Percentiles rank a stretch among this genome's conserved stretches.
phyloP scores from a whole-genome alignment of 2,113 vertebrate genomes.

The Aptenodytes patagonicus region DNA sequence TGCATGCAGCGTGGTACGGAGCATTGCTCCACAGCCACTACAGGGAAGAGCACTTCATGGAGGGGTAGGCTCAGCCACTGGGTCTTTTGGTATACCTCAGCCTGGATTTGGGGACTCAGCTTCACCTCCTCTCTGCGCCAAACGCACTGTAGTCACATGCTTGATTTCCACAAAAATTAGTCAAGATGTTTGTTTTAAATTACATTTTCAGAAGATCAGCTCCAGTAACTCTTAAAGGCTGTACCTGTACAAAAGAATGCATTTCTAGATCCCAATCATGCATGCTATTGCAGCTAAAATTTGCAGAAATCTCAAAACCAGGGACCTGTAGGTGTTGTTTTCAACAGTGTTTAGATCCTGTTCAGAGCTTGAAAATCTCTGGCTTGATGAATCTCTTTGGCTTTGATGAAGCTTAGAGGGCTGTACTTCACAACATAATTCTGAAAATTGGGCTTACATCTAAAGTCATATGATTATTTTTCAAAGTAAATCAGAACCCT shows the following conservation, averaged over 20 bases:
- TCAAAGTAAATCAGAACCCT: neutral
- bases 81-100: neutral
- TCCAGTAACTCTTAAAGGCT: neutral
- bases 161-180: neutral
- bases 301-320: neutral
- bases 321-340: neutral
- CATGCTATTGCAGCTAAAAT: neutral
- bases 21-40: neutral
- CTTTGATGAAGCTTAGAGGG: neutral
- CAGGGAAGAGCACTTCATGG: neutral
- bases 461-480: neutral
- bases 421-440: neutral
- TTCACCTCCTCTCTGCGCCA: rapidly evolving
- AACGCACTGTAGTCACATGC: neutral
- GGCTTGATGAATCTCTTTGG: neutral
- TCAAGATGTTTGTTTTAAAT: neutral
- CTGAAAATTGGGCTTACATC: neutral
- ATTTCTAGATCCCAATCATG: neutral
- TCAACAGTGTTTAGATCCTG: neutral
- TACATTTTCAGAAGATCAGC: neutral
- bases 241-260: neutral
- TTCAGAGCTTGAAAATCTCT: neutral
- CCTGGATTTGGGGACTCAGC: neutral
- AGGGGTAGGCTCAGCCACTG: neutral
- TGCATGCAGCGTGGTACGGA: neutral